Evolutionary conservation across 2,888 invertebrate species (phyloP), one percentile per base, ranked within the genome.

Genomic region (Pachydiplax longipennis): DNA sequence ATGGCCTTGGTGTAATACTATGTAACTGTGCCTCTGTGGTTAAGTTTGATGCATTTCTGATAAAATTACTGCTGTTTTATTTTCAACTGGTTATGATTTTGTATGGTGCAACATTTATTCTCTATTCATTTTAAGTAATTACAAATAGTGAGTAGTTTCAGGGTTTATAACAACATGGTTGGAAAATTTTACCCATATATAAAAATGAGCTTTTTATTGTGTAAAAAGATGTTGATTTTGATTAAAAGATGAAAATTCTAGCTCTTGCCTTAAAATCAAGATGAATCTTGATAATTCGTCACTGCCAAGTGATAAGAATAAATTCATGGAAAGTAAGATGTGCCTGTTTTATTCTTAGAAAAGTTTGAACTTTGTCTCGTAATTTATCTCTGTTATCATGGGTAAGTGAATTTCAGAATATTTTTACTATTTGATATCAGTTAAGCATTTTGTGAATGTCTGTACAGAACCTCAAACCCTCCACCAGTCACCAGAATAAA

Each of bases 271-370:
- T 87, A 73, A 83, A 61, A 61, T 87, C 87, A 87, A 87, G 87
- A 61, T 61, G 87, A 65, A 35, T 87, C 87, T 87, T 87, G 87
- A 87, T 87, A n/a, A n/a, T 87, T 58, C 87, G 31, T 87, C 87
- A 87, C 87, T 87, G 87, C 87, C 87, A 87, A 61, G 87, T 87
- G 87, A 87, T 87, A 87, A 37, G 40, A 87, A 87, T 87, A 87
- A 87, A 87, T 37, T 25, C 31, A 87, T 65, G 37, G 37, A 61
- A 35, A 83, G 37, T 37, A 65, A n/a, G 53, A 5, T 53, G 53
- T 53, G 48, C 12, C 48, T 53, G 53, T 53, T 53, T 53, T 53
- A 53, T 53, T 53, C 8, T 53, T 8, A 53, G 1, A 2, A 53
- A 18, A 18, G 8, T 6, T 53, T 53, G 8, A 53, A 53, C 13